These are phyloP conservation scores for Pygathrix nemaeus DNA, from an alignment of 2,113 vertebrate genomes.

Conservation along the genomic window DNA sequence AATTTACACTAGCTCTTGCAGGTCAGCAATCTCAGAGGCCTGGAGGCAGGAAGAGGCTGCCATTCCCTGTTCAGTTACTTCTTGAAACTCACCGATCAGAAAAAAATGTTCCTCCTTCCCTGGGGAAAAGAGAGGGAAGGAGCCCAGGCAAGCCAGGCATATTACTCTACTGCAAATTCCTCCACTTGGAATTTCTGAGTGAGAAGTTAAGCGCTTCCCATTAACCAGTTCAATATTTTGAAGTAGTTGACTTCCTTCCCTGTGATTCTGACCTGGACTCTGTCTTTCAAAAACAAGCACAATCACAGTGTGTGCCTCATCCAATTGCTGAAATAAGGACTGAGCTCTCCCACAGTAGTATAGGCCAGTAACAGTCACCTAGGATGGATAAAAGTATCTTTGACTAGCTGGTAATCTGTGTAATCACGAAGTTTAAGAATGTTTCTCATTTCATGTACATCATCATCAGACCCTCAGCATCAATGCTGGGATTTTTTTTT, in stretches of 20 bases:
- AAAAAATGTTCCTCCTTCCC: neutral
- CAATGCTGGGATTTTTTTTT: too few relatives aligned
- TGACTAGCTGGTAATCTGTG: neutral
- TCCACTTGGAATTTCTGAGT: neutral
- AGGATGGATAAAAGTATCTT: neutral
- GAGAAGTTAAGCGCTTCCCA: neutral
- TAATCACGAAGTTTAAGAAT: neutral
- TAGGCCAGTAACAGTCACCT: neutral
- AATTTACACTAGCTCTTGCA: neutral
- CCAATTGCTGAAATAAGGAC: neutral
- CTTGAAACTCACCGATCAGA: neutral
- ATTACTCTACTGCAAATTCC: neutral
- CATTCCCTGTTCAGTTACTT: neutral
- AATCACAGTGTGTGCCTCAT: neutral
- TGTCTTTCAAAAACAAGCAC: constrained; percentile 4
- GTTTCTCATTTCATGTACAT: neutral
- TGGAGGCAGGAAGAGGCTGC: neutral
- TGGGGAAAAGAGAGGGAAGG: neutral
- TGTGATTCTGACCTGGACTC: neutral
- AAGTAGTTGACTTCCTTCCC: neutral
- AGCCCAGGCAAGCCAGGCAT: neutral
- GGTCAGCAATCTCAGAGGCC: neutral
- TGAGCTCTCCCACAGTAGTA: neutral
- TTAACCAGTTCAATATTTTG: neutral
- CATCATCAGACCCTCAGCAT: neutral